Evolutionary conservation across 1,140 invertebrate species (phyloP), one percentile per base, ranked within the genome.

Genomic region (Phymastichus coffea): DNA sequence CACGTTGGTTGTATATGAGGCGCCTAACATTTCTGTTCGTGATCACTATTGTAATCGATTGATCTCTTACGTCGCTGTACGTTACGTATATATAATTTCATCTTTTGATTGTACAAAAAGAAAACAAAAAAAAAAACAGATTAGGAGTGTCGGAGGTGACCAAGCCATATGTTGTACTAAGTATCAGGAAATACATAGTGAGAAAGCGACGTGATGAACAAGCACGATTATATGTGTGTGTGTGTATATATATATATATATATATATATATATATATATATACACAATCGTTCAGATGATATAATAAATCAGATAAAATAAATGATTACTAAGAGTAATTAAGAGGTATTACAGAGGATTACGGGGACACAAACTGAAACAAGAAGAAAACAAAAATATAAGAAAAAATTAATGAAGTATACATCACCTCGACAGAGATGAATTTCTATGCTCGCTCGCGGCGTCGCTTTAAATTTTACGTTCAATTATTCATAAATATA

Each of bases 221-320:
- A 51, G 38, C 52, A 58, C 40, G 53, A 49, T 19, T 55, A 57
- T 68, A n/a, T n/a, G n/a, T n/a, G n/a, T n/a, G n/a, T n/a, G n/a
- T n/a, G n/a, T n/a, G n/a, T n/a, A n/a, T n/a, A n/a, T n/a, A n/a
- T n/a, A n/a, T n/a, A n/a, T n/a, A n/a, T n/a, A n/a, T n/a, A n/a
- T n/a, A n/a, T n/a, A n/a, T n/a, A n/a, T n/a, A n/a, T n/a, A n/a
- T n/a, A n/a, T n/a, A n/a, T n/a, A n/a, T n/a, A 52, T 63, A 66
- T 63, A 63, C 62, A 64, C 59, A 63, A 59, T 64, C 20, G 57
- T 64, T 68, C 62, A 63, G 64, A 64, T 68, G 57, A 66, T 43
- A 51, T 33, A 33, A 58, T 58, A 41, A 58, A 28, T 51, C 14
- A 51, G 35, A 20, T 49, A 43, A 28, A 40, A 26, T 17, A 41